Percentiles rank a stretch among this genome's conserved stretches.
phyloP scores from a whole-genome alignment of 1,140 invertebrate genomes.

The Periplaneta americana region DNA sequence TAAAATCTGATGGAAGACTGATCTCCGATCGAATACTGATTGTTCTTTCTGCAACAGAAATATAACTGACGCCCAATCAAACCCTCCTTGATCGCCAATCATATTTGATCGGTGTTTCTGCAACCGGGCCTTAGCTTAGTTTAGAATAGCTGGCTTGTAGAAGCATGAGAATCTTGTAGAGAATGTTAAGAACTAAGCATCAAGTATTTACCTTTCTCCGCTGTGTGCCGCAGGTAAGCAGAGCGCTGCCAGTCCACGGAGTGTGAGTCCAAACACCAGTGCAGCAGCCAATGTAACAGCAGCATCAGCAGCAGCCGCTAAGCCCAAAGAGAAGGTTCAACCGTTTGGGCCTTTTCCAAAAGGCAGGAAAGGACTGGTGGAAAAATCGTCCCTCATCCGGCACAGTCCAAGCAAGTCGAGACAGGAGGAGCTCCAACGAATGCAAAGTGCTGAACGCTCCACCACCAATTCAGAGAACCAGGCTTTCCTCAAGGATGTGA shows the following conservation, averaged over 20 bases:
- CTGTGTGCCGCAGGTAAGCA: slow-evolving; percentile 36
- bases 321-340: slow-evolving; percentile 50
- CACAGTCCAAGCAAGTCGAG: slow-evolving; percentile 49
- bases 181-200: background rate
- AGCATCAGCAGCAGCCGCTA: slow-evolving; percentile 27
- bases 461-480: slow-evolving; percentile 81
- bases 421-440: slow-evolving; percentile 58
- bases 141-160: too few relatives aligned
- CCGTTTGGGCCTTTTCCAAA: slow-evolving; percentile 73
- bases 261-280: slow-evolving; percentile 14
- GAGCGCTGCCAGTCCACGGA: slow-evolving; percentile 27
- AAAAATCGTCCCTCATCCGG: slow-evolving; percentile 85
- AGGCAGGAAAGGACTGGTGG: slow-evolving; percentile 77
- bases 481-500: slow-evolving; percentile 77
- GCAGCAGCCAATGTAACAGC: slow-evolving; percentile 1
- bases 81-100: too few relatives aligned
- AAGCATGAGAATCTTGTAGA: too few relatives aligned
- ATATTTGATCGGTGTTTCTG: too few relatives aligned
- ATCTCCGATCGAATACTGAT: too few relatives aligned
- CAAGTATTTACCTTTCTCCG: too few relatives aligned
- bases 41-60: too few relatives aligned
- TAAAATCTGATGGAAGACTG: too few relatives aligned
- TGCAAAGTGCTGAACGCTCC: slow-evolving; percentile 59
- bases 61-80: too few relatives aligned
- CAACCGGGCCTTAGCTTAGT: too few relatives aligned